A percentile compares a stretch with the other conserved stretches of the same genome.
Conservation (phyloP, 2,797 vertebrate genomes). For the Enteromius thamalakanensis region DNA sequence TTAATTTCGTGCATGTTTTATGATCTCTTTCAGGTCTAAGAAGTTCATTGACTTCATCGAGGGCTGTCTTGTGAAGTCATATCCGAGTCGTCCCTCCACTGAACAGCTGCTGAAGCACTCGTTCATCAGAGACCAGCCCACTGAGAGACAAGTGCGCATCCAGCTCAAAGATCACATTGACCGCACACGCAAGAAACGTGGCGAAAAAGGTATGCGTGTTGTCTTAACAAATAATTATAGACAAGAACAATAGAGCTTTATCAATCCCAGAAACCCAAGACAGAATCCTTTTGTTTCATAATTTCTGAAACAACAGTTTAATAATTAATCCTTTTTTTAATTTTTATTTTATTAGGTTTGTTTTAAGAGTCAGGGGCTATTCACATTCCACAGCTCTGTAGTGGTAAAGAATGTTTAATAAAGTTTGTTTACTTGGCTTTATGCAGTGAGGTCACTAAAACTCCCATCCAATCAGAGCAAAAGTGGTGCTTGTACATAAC, state of each 20-base stretch:
- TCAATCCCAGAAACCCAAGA: not conserved
- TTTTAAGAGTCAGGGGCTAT: not conserved
- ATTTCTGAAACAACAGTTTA: not conserved
- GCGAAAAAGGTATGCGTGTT: conserved; percentile 84
- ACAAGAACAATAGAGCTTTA: not conserved
- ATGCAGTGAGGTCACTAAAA: conserved; percentile 5
- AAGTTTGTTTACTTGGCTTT: conserved; percentile 4
- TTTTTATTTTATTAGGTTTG: not conserved
- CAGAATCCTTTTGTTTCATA: not conserved
- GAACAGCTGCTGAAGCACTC: conserved; percentile 93
- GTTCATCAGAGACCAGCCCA: conserved; percentile 93
- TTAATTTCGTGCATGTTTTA: not conserved
- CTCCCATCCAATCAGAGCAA: conserved; percentile 19
- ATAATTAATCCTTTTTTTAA: not conserved
- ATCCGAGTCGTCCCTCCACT: conserved; percentile 87
- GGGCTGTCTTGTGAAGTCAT: conserved; percentile 92
- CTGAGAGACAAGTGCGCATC: conserved; percentile 92
- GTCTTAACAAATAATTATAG: not conserved
- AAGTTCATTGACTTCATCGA: conserved; percentile 96
- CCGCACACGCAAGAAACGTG: conserved; percentile 89
- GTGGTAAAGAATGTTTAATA: not conserved
- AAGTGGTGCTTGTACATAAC: conserved; percentile 12
- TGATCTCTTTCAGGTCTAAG: conserved; percentile 82
- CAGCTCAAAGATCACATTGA: conserved; percentile 96
- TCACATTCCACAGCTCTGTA: not conserved